Percentiles rank a stretch among this genome's conserved stretches.
These are phyloP conservation scores for Pongo abelii DNA, from an alignment of 2,113 vertebrate species.

Conservation along the genomic window DNA sequence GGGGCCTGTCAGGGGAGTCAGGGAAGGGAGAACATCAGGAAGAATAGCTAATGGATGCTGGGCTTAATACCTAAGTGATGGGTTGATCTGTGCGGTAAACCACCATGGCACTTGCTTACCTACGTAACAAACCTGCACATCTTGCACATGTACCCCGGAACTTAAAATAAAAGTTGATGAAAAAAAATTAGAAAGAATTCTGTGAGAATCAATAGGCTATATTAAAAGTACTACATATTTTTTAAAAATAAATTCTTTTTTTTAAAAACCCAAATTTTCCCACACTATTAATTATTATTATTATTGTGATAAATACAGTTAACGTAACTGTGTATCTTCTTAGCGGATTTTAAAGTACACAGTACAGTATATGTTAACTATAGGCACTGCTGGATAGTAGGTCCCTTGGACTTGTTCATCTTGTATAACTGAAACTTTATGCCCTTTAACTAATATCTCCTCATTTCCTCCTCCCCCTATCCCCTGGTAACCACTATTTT, in stretches of 20 bases:
- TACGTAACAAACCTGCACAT: no score
- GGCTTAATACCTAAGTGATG: no score
- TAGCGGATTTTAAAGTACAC: neutral
- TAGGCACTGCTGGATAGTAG: neutral
- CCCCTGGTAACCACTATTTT: neutral
- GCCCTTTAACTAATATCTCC: neutral
- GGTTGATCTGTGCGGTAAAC: no score
- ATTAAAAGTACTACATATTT: no score
- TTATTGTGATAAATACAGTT: neutral
- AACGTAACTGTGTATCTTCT: neutral
- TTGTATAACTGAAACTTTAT: neutral
- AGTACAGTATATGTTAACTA: neutral
- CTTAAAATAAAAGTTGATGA: no score
- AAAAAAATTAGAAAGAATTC: no score
- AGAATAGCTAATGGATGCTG: no score
- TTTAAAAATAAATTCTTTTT: neutral
- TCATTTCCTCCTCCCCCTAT: neutral
- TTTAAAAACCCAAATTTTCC: neutral
- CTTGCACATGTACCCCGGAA: no score
- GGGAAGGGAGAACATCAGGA: no score
- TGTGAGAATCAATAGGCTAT: no score
- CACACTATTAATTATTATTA: neutral
- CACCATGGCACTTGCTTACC: no score
- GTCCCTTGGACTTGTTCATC: neutral
- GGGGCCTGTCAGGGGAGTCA: no score